Evolutionary conservation across 2,888 invertebrate species (phyloP), one percentile per base, ranked within the genome.

Genomic region (Silvanus unidentatus): DNA sequence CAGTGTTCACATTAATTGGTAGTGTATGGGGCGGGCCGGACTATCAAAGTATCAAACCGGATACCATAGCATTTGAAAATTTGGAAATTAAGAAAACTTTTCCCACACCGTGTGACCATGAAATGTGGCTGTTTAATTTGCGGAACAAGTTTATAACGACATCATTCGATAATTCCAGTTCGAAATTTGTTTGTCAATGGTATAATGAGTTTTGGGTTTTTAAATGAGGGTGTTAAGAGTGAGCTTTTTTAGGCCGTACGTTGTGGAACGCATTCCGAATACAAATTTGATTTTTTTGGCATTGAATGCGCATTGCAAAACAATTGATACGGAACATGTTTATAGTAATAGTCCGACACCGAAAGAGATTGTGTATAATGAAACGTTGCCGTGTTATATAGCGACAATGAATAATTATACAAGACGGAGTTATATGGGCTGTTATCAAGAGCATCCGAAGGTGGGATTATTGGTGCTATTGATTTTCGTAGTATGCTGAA

Each of bases 21-120:
- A 39, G 47, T 1, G 43, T 50, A 48, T 37, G 40, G 35, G 41
- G 39, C 2, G 28, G 13, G 57, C 44, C 53, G 5, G 52, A 59
- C 40, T 57, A 61, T 39, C 52, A 60, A 29, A 58, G 61, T 22
- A 29, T 55, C 11, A 65, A 64, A 47, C 58, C 54, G n/a, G 65
- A 65, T 34, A 66, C 62, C 14, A 43, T 53, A 55, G 73, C 79
- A 59, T 78, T 81, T 65, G 81, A 84, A 54, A 78, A 79, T 49
- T 78, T 86, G 1, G 73, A 82, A 40, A 81, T 88, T 58, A 84
- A 83, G 55, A 76, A 89, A 62, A 92, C 92, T 0, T 76, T 86
- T 36, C 88, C 89, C 1, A 85, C 88, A 44, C 86, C 91, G 2
- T 94, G 93, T 67, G 93, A 93, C 68, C 79, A 88, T 66, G 82